Conservation (phyloP, 2,113 vertebrate genomes). For the Odobenus rosmarus region DNA sequence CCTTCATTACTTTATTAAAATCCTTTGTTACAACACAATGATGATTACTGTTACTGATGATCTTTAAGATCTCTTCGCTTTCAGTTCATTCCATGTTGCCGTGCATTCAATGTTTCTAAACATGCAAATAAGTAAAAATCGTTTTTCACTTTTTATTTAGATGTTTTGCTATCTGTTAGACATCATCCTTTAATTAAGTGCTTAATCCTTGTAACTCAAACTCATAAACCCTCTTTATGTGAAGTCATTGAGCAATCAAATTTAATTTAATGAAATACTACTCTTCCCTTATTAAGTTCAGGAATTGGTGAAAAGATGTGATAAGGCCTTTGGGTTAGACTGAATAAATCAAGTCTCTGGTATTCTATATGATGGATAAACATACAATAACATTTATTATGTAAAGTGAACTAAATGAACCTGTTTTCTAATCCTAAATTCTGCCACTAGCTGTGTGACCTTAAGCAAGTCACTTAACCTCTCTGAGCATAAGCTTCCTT, state of each 20-base stretch:
- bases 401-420: neutral
- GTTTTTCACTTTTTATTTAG: slow-evolving; percentile 23
- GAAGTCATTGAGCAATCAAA: neutral
- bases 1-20: neutral
- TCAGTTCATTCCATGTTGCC: neutral
- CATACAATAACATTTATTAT: neutral
- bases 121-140: neutral
- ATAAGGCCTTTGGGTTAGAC: neutral
- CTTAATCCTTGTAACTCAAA: slow-evolving; percentile 30
- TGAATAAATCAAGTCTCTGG: neutral
- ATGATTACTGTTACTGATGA: neutral
- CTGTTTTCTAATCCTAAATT: neutral
- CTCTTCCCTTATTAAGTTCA: slow-evolving; percentile 13
- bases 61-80: neutral
- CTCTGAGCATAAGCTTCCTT: neutral
- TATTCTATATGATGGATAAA: neutral
- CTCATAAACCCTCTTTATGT: neutral
- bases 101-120: neutral
- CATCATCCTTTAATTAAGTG: neutral
- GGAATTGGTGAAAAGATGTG: neutral
- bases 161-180: slow-evolving; percentile 1
- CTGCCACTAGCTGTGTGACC: neutral
- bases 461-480: neutral
- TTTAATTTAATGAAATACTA: slow-evolving; percentile 50
- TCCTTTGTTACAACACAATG: neutral